Conservation (phyloP, 1,140 invertebrate species). For the Conopomorpha cramerella region DNA sequence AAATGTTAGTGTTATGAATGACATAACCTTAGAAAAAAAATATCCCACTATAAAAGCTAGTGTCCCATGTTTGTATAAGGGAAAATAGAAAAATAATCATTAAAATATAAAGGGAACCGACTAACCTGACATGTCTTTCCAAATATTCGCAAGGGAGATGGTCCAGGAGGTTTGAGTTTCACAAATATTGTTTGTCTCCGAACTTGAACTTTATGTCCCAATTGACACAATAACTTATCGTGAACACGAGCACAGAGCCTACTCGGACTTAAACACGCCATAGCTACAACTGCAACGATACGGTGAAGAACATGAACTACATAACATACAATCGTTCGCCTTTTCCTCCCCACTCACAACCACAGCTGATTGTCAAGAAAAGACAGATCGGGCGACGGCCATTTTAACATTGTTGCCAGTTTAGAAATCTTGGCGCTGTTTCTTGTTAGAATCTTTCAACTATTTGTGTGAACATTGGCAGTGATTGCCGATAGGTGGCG, state of each 20-base stretch:
- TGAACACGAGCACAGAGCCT: slow-evolving; percentile 76
- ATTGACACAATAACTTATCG: slow-evolving; percentile 75
- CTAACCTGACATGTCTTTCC: slow-evolving; percentile 61
- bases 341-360: slow-evolving; percentile 59
- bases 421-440: background rate
- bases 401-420: slow-evolving; percentile 22
- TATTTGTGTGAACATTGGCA: too few relatives aligned
- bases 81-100: slow-evolving; percentile 2
- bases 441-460: too few relatives aligned
- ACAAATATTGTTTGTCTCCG: slow-evolving; percentile 67
- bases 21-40: slow-evolving; percentile 10
- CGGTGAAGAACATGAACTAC: slow-evolving; percentile 55
- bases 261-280: slow-evolving; percentile 78
- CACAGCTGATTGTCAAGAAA: slow-evolving; percentile 58
- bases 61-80: too few relatives aligned
- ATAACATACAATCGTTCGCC: slow-evolving; percentile 41
- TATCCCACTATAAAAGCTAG: too few relatives aligned
- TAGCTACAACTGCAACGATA: slow-evolving; percentile 72
- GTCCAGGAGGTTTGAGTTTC: slow-evolving; percentile 64
- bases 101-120: slow-evolving; percentile 6
- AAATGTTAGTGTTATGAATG: slow-evolving; percentile 20
- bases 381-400: too few relatives aligned
- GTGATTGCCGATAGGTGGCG: too few relatives aligned
- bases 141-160: slow-evolving; percentile 58
- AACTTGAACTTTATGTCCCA: slow-evolving; percentile 65